Evolutionary conservation across 2,797 vertebrate species (phyloP).

Genomic region (Phoxinus dragarum): DNA sequence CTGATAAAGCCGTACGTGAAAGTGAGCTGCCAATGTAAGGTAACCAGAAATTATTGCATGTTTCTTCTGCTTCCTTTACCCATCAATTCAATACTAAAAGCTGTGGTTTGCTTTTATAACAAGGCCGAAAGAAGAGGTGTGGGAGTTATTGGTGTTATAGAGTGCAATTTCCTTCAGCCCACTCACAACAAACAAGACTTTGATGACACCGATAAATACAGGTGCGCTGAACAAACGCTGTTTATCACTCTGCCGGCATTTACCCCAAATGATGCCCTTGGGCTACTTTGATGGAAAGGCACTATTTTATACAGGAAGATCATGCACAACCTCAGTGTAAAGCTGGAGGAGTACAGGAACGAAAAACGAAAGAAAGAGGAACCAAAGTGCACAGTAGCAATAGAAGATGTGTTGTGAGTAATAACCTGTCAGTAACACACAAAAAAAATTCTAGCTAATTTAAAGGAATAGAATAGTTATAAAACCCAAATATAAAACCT

Average conservation of each 20-base stretch:
- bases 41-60: constrained; percentile 58
- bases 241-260: background rate
- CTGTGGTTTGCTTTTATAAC: background rate
- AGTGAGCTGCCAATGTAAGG: constrained; percentile 90
- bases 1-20: constrained; percentile 95
- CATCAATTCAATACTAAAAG: background rate
- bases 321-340: constrained; percentile 78
- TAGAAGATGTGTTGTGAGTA: constrained; percentile 71
- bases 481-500: background rate
- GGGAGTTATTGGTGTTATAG: constrained; percentile 91
- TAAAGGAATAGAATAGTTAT: background rate
- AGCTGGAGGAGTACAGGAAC: constrained; percentile 84
- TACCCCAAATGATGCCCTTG: background rate
- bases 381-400: constrained; percentile 70
- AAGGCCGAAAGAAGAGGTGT: constrained; percentile 92
- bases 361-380: constrained; percentile 79
- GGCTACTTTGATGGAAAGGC: constrained; percentile 12
- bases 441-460: background rate
- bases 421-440: background rate
- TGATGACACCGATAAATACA: constrained; percentile 91
- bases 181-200: constrained; percentile 98
- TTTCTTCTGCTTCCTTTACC: background rate
- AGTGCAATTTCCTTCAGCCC: constrained; percentile 92
- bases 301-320: constrained; percentile 72
- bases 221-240: constrained; percentile 73